Conservation (phyloP, 2,113 vertebrate species). For the Agapornis roseicollis region DNA sequence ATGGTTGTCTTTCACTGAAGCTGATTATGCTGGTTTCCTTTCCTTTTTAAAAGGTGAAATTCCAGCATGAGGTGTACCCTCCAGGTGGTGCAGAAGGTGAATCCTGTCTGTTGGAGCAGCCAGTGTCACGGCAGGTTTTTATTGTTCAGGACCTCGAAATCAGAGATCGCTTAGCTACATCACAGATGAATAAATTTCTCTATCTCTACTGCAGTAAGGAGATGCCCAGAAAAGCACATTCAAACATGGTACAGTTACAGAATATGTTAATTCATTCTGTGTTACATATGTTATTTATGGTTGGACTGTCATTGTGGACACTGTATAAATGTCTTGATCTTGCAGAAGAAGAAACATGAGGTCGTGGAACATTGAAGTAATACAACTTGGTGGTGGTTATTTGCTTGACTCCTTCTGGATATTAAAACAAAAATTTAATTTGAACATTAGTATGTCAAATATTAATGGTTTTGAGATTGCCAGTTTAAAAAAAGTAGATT, state of each 20-base stretch:
- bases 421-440: neutral
- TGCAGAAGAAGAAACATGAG: neutral
- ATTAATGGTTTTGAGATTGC: neutral
- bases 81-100: slow-evolving; percentile 62
- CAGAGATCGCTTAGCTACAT: slow-evolving; percentile 91
- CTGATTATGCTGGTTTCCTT: neutral
- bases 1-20: neutral
- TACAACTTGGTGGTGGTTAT: neutral
- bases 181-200: slow-evolving; percentile 99
- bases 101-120: slow-evolving; percentile 77
- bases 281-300: neutral
- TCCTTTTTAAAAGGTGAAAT: slow-evolving; percentile 82
- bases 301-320: neutral
- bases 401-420: neutral
- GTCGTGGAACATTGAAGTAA: accelerated
- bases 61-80: slow-evolving; percentile 96
- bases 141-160: slow-evolving; percentile 96
- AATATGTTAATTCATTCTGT: neutral
- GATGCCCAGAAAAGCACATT: slow-evolving; percentile 93
- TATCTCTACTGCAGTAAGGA: slow-evolving; percentile 95
- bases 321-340: neutral
- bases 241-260: slow-evolving; percentile 85
- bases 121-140: slow-evolving; percentile 91
- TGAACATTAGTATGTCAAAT: neutral
- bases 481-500: neutral